Evolutionary conservation across 2,113 vertebrate genomes (phyloP).

Genomic region (Amblyopsis rosae): DNA sequence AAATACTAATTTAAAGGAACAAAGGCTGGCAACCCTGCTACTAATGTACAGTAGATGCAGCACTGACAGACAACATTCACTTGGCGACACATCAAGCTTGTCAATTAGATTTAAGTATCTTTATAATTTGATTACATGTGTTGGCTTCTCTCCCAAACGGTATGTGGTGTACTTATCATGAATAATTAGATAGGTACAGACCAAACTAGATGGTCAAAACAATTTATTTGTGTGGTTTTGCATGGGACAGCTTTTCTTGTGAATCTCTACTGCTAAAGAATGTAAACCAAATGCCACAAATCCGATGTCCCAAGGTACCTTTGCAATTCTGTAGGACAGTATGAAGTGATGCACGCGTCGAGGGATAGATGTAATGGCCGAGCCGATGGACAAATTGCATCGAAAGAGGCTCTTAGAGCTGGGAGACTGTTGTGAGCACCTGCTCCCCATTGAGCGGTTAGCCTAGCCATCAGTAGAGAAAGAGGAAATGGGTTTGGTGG

Average conservation of each 20-base stretch:
- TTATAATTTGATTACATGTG: conserved; percentile 31
- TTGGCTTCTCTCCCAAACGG: conserved; percentile 19
- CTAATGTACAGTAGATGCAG: background rate
- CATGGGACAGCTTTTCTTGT: conserved; percentile 9
- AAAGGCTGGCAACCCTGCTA: background rate
- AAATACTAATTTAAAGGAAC: background rate
- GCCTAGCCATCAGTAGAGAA: background rate
- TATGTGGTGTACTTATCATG: conserved; percentile 14
- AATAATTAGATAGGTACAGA: conserved; percentile 6
- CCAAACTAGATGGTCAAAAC: background rate
- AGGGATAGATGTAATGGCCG: too few relatives aligned
- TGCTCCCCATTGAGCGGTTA: background rate
- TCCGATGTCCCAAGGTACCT: background rate
- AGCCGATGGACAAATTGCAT: too few relatives aligned
- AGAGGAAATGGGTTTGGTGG: background rate
- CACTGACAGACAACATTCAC: background rate
- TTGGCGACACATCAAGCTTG: conserved; percentile 7
- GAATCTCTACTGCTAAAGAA: background rate
- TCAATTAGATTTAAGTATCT: conserved; percentile 24
- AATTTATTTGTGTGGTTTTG: conserved; percentile 19
- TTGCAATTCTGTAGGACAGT: too few relatives aligned
- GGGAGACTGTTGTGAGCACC: background rate
- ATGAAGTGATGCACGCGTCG: too few relatives aligned
- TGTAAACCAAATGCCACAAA: background rate
- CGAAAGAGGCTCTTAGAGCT: background rate